Conservation (phyloP, 2,888 invertebrate species). For the Dynastes grantii region DNA sequence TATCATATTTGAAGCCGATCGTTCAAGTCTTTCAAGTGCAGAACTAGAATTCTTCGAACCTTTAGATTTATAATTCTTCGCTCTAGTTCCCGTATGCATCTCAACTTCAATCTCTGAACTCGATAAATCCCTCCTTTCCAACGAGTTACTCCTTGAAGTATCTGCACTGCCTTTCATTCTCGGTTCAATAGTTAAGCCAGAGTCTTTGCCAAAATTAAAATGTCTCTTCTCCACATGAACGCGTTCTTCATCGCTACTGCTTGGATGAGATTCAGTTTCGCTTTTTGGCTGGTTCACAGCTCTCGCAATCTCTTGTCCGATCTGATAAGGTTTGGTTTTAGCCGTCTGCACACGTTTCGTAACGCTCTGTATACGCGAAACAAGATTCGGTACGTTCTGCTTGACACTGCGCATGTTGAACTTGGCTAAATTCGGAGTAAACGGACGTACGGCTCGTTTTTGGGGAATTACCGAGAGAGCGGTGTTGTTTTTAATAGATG, state of each 20-base stretch:
- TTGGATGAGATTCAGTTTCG: conserved; percentile 56
- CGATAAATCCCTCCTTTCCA: conserved; percentile 45
- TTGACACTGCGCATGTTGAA: conserved; percentile 67
- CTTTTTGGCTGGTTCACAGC: conserved; percentile 54
- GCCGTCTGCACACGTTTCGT: conserved; percentile 61
- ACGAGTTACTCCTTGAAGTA: conserved; percentile 45
- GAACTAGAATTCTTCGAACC: conserved; percentile 57
- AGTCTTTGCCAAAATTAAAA: conserved; percentile 51
- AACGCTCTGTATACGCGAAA: conserved; percentile 64
- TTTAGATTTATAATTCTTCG: conserved; percentile 57
- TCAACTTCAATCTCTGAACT: conserved; percentile 43
- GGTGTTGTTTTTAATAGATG: conserved; percentile 74
- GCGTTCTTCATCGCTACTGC: conserved; percentile 59
- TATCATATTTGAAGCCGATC: conserved; percentile 66
- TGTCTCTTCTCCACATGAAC: conserved; percentile 48
- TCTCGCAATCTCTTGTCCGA: conserved; percentile 63
- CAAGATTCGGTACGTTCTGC: conserved; percentile 67
- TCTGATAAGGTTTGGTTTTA: conserved; percentile 61
- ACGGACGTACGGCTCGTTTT: conserved; percentile 65
- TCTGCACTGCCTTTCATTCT: conserved; percentile 42
- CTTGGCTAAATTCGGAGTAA: conserved; percentile 62
- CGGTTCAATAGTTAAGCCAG: conserved; percentile 43
- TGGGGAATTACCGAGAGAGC: conserved; percentile 75
- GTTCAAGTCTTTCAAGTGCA: conserved; percentile 66
- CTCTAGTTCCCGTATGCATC: conserved; percentile 25